Evolutionary conservation across 2,113 vertebrate species (phyloP).

Genomic region (Theristicus caerulescens): DNA sequence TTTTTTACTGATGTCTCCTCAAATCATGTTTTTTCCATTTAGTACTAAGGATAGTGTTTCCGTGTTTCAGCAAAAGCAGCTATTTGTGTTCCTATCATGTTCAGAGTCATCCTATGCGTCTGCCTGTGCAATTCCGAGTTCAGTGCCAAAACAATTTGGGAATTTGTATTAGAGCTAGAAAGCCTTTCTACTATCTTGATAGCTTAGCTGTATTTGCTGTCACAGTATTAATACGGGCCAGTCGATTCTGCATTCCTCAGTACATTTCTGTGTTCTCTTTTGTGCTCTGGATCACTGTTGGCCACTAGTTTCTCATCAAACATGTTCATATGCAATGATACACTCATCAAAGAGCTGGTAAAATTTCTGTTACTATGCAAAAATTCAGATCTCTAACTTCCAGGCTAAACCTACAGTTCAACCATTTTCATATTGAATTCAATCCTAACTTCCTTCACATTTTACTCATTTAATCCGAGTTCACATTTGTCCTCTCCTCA

Average conservation of each 20-base stretch:
- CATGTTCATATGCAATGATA: neutral
- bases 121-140: conserved; percentile 29
- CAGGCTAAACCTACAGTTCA: neutral
- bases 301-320: neutral
- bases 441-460: neutral
- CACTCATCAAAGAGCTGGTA: neutral
- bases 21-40: conserved; percentile 34
- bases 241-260: neutral
- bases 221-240: neutral
- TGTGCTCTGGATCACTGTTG: neutral
- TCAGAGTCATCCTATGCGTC: neutral
- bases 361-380: neutral
- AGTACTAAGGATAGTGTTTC: conserved; percentile 16
- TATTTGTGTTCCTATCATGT: conserved; percentile 27
- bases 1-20: conserved; percentile 37
- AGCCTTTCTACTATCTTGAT: conserved; percentile 40
- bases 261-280: neutral
- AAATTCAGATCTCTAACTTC: neutral
- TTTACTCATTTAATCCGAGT: neutral
- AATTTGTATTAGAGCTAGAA: conserved; percentile 48
- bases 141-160: conserved; percentile 56
- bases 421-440: neutral
- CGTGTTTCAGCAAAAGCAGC: neutral
- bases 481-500: neutral
- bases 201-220: conserved; percentile 49